These are phyloP conservation scores for Murina feae DNA, from an alignment of 2,113 vertebrate genomes.

Conservation along the genomic window DNA sequence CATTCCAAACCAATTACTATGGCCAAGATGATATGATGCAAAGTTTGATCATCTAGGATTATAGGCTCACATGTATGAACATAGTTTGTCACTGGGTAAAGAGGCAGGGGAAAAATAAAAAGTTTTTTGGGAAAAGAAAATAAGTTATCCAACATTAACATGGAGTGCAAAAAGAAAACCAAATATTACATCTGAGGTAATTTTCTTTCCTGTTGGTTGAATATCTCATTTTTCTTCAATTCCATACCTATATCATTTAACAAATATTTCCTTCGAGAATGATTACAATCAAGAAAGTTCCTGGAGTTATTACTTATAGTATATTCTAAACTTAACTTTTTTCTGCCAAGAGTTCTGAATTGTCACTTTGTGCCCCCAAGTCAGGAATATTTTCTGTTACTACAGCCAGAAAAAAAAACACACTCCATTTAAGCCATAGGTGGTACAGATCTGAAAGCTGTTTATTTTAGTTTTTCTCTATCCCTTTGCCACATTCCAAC, in stretches of 20 bases:
- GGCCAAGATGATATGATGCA: background rate
- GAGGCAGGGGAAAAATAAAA: background rate
- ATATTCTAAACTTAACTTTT: constrained; percentile 41
- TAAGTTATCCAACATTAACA: background rate
- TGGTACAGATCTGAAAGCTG: background rate
- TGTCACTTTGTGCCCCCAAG: background rate
- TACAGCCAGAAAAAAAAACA: constrained; percentile 11
- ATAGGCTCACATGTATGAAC: background rate
- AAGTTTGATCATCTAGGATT: background rate
- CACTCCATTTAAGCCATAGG: constrained; percentile 26
- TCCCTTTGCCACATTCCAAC: background rate
- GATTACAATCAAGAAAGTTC: background rate
- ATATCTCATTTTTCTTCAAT: background rate
- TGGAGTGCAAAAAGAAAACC: background rate
- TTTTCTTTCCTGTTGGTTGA: background rate
- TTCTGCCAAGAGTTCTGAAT: constrained; percentile 12
- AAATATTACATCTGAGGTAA: background rate
- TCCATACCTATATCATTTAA: background rate
- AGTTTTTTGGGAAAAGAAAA: background rate
- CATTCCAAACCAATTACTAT: background rate
- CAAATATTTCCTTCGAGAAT: constrained; percentile 11
- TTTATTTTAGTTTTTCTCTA: background rate
- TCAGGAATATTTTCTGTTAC: constrained; percentile 36
- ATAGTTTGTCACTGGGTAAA: background rate
- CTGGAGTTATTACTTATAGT: background rate